phyloP scores from a whole-genome alignment of 2,888 invertebrate genomes.

The Pinctada fucata region DNA sequence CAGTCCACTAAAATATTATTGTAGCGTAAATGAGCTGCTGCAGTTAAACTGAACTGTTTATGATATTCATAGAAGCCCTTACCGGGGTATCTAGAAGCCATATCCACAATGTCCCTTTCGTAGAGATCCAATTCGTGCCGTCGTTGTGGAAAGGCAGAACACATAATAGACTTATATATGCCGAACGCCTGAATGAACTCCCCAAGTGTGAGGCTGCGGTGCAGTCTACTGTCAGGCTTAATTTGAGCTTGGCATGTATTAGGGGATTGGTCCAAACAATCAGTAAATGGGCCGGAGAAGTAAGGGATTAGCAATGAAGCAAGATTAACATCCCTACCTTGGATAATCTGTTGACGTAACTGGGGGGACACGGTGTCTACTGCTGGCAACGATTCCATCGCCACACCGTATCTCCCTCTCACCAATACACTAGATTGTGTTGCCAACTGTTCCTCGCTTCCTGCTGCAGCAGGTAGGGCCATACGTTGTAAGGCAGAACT shows the following conservation, averaged over 20 bases:
- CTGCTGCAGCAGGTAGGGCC: too few species aligned
- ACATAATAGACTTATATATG: conserved; percentile 35
- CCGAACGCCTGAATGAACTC: conserved; percentile 36
- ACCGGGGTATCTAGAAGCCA: conserved; percentile 33
- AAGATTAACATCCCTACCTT: conserved; percentile 35
- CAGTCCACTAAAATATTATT: too few species aligned
- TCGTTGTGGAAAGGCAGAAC: conserved; percentile 13
- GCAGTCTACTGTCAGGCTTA: conserved; percentile 5
- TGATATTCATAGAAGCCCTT: conserved; percentile 39
- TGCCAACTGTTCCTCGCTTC: too few species aligned
- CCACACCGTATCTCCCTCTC: background rate
- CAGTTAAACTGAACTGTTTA: conserved; percentile 18
- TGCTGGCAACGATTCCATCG: conserved; percentile 24
- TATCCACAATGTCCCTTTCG: conserved; percentile 33
- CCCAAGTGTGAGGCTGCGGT: background rate
- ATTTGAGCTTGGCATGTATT: background rate
- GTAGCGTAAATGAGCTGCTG: conserved; percentile 24
- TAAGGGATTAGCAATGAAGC: conserved; percentile 21
- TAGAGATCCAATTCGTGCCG: conserved; percentile 33
- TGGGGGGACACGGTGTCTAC: conserved; percentile 24
- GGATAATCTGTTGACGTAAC: conserved; percentile 18
- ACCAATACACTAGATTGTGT: too few species aligned
- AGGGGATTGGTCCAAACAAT: background rate
- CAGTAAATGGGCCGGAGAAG: background rate
- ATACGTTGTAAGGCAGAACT: too few species aligned